A percentile compares a stretch with the other conserved stretches of the same genome.
phyloP scores from a whole-genome alignment of 2,888 invertebrate genomes.

The Ophonus ardosiacus region DNA sequence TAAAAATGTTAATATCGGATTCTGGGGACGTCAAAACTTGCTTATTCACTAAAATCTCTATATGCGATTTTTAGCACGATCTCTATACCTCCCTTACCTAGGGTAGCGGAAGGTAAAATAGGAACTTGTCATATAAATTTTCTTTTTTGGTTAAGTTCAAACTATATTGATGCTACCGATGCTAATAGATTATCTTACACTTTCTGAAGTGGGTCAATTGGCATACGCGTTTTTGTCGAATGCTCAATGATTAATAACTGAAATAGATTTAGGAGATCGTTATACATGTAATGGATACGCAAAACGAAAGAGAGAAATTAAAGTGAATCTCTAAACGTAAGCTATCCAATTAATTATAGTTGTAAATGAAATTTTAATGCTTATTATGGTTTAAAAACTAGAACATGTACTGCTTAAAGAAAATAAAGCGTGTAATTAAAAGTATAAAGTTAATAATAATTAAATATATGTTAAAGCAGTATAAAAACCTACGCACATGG shows the following conservation, averaged over 20 bases:
- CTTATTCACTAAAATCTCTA: too few species aligned
- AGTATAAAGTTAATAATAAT: conserved; percentile 24
- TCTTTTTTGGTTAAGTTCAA: too few species aligned
- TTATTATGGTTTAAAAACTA: not conserved
- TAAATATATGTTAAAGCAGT: conserved; percentile 9
- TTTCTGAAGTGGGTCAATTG: not conserved
- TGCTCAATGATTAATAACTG: conserved; percentile 22
- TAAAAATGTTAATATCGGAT: too few species aligned
- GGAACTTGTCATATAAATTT: too few species aligned
- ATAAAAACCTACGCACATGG: not conserved
- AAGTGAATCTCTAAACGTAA: conserved; percentile 31
- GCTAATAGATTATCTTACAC: not conserved
- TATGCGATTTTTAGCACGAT: too few species aligned
- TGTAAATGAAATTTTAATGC: conserved; percentile 36
- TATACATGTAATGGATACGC: conserved; percentile 30
- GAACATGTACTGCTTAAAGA: conserved; percentile 7
- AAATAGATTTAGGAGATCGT: not conserved
- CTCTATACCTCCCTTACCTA: too few species aligned
- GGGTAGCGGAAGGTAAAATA: too few species aligned
- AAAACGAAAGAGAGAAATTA: conserved; percentile 27
- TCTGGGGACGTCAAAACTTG: too few species aligned
- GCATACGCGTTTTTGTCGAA: not conserved
- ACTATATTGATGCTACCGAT: too few species aligned
- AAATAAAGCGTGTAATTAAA: conserved; percentile 30
- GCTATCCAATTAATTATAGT: conserved; percentile 31